phyloP scores from a whole-genome alignment of 2,888 invertebrate species.

The Sceliomorpha sp. region DNA sequence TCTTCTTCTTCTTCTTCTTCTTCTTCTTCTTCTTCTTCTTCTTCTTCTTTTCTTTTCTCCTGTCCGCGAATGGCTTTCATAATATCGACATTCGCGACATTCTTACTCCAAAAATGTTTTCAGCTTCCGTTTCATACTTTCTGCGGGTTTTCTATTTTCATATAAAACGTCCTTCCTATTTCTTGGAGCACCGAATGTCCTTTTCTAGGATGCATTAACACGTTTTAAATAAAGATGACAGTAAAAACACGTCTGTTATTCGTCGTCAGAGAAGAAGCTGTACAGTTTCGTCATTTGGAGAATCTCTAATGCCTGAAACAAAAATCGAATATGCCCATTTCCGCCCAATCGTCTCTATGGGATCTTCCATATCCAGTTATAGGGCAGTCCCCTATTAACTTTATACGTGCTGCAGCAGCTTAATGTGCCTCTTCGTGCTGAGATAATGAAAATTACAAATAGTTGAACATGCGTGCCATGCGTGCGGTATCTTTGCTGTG shows the following conservation, averaged over 20 bases:
- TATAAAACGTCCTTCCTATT: too few species aligned
- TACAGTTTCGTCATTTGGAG: not conserved
- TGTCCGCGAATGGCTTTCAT: slow-evolving; percentile 1
- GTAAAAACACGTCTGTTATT: too few species aligned
- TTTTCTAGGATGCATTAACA: too few species aligned
- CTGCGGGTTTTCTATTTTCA: not conserved
- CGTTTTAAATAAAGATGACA: too few species aligned
- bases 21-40: slow-evolving; percentile 1
- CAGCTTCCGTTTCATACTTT: slow-evolving; percentile 1
- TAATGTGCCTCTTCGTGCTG: slow-evolving; percentile 76
- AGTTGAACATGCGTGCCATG: slow-evolving; percentile 69
- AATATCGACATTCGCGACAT: slow-evolving; percentile 3
- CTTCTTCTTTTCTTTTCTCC: slow-evolving; percentile 4
- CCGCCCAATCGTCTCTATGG: slow-evolving; percentile 30
- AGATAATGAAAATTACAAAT: slow-evolving; percentile 81
- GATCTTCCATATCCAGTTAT: slow-evolving; percentile 46
- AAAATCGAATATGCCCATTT: slow-evolving; percentile 50
- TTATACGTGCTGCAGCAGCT: slow-evolving; percentile 76
- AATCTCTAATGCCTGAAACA: slow-evolving; percentile 8
- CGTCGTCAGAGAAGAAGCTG: too few species aligned
- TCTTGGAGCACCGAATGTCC: too few species aligned
- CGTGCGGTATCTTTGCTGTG: slow-evolving; percentile 53
- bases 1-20: slow-evolving; percentile 4
- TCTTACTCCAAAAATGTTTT: not conserved
- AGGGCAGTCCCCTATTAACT: slow-evolving; percentile 75